phyloP scores from a whole-genome alignment of 2,888 invertebrate species.

The Campaea margaritaria region DNA sequence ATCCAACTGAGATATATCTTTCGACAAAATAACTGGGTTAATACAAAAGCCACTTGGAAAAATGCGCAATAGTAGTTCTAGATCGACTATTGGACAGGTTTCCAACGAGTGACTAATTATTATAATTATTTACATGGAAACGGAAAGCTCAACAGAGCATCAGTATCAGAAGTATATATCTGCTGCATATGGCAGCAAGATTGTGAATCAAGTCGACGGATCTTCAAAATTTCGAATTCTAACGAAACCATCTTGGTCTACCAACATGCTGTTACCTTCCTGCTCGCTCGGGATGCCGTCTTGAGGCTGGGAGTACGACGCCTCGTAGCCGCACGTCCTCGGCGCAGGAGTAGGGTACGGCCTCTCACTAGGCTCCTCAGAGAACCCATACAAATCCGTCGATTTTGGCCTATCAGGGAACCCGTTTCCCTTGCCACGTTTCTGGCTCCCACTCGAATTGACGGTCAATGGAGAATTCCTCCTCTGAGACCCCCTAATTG shows the following conservation, averaged over 20 bases:
- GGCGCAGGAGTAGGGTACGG: slow-evolving; percentile 81
- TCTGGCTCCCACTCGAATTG: slow-evolving; percentile 80
- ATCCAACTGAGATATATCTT: slow-evolving; percentile 13
- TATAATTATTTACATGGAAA: slow-evolving; percentile 7
- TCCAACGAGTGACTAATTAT: neutral
- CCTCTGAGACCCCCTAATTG: slow-evolving; percentile 74
- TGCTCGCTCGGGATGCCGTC: slow-evolving; percentile 80
- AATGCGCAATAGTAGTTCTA: slow-evolving; percentile 4
- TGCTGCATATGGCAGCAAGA: slow-evolving; percentile 71
- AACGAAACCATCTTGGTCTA: slow-evolving; percentile 96
- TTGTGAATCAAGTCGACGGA: slow-evolving; percentile 79
- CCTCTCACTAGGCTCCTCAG: slow-evolving; percentile 77
- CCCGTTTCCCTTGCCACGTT: slow-evolving; percentile 77
- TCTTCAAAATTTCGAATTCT: slow-evolving; percentile 91
- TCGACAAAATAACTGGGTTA: slow-evolving; percentile 13
- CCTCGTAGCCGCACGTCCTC: slow-evolving; percentile 77
- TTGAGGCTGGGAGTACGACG: slow-evolving; percentile 84
- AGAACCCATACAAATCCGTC: slow-evolving; percentile 85
- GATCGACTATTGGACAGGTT: slow-evolving; percentile 2
- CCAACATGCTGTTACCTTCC: slow-evolving; percentile 90
- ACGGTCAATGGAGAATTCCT: slow-evolving; percentile 78
- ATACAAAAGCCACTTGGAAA: slow-evolving; percentile 7
- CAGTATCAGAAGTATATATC: slow-evolving; percentile 71
- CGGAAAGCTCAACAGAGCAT: slow-evolving; percentile 33
- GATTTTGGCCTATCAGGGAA: slow-evolving; percentile 88